Evolutionary conservation across 2,888 invertebrate species (phyloP).

Genomic region (Imbricaverruca yamaguchii): DNA sequence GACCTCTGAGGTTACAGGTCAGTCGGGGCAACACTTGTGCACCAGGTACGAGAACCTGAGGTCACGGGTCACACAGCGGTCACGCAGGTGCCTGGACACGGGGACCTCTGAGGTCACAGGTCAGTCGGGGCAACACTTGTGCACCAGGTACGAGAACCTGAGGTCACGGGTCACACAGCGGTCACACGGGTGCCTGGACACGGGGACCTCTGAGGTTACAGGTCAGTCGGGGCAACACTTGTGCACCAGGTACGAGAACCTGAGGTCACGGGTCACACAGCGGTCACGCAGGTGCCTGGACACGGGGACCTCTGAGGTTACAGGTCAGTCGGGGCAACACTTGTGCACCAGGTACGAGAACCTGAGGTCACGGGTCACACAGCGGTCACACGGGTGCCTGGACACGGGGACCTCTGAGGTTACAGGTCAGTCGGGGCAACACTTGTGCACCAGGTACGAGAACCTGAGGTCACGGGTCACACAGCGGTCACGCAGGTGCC

Average conservation of each 20-base stretch:
- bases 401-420: background rate
- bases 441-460: conserved; percentile 50
- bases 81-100: background rate
- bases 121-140: too few relatives aligned
- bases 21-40: too few relatives aligned
- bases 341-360: conserved; percentile 51
- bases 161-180: conserved; percentile 31
- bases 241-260: conserved; percentile 50
- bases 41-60: conserved; percentile 51
- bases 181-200: background rate
- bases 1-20: background rate
- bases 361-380: conserved; percentile 36
- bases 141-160: conserved; percentile 51
- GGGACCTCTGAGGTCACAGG: background rate
- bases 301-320: background rate
- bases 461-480: conserved; percentile 40
- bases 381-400: conserved; percentile 31
- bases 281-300: conserved; percentile 11
- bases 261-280: conserved; percentile 35
- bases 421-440: too few relatives aligned
- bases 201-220: background rate
- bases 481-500: conserved; percentile 31
- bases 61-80: conserved; percentile 32
- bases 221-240: too few relatives aligned
- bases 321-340: too few relatives aligned